These are phyloP conservation scores for Caenorhabditis zanzibari DNA, from an alignment of 2,888 invertebrate genomes.

Conservation along the genomic window DNA sequence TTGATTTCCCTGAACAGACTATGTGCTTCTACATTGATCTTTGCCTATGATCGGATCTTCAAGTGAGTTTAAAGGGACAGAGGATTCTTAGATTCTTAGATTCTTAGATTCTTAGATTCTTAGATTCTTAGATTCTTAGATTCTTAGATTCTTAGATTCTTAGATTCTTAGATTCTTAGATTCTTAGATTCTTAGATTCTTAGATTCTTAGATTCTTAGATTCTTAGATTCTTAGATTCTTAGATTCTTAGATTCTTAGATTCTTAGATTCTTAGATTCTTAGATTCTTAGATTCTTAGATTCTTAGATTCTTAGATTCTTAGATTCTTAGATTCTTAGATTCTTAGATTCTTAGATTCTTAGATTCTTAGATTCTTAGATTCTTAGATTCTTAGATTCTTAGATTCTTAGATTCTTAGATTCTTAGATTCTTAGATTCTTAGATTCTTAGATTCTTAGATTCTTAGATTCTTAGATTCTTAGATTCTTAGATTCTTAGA, in stretches of 20 bases:
- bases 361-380: neutral
- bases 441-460: neutral
- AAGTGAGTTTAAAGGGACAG: conserved; percentile 7
- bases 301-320: neutral
- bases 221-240: neutral
- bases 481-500: neutral
- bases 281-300: neutral
- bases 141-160: neutral
- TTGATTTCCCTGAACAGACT: conserved; percentile 52
- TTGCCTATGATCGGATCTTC: conserved; percentile 21
- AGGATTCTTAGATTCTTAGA: neutral
- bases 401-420: neutral
- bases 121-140: neutral
- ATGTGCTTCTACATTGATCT: conserved; percentile 21
- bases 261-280: neutral
- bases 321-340: neutral
- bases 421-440: neutral
- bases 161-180: neutral
- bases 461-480: neutral
- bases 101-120: neutral
- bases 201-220: neutral
- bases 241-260: neutral
- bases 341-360: neutral
- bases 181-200: neutral
- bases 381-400: neutral